Conservation (phyloP, 2,113 vertebrate species). For the Bubo scandiacus region DNA sequence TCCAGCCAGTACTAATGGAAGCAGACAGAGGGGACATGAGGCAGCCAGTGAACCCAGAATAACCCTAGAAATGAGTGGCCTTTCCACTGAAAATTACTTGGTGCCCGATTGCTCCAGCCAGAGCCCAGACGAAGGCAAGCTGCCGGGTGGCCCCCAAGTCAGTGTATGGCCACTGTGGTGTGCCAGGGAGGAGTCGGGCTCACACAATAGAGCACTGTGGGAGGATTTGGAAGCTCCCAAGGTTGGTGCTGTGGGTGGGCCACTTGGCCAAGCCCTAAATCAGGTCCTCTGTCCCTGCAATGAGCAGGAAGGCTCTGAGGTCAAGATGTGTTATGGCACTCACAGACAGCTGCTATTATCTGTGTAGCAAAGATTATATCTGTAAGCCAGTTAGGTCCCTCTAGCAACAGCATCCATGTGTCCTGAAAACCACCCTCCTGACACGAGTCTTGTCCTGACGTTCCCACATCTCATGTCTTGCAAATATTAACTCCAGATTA, state of each 20-base stretch:
- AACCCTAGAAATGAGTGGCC: background rate
- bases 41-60: background rate
- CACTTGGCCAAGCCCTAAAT: background rate
- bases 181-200: accelerated
- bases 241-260: background rate
- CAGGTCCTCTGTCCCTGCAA: background rate
- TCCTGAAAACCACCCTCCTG: background rate
- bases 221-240: background rate
- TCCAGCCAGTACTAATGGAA: background rate
- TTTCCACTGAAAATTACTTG: background rate
- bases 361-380: background rate
- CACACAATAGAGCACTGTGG: background rate
- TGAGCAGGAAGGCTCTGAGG: background rate
- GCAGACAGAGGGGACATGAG: background rate
- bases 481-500: background rate
- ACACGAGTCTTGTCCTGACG: accelerated
- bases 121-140: background rate
- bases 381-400: background rate
- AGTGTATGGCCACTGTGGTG: background rate
- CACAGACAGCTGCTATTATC: background rate
- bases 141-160: background rate
- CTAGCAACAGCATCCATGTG: background rate
- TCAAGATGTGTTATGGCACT: accelerated
- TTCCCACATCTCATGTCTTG: background rate
- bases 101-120: no score